Evolutionary conservation across 2,888 invertebrate species (phyloP), one percentile per base, ranked within the genome.

Genomic region (Lasioglossum calceatum): DNA sequence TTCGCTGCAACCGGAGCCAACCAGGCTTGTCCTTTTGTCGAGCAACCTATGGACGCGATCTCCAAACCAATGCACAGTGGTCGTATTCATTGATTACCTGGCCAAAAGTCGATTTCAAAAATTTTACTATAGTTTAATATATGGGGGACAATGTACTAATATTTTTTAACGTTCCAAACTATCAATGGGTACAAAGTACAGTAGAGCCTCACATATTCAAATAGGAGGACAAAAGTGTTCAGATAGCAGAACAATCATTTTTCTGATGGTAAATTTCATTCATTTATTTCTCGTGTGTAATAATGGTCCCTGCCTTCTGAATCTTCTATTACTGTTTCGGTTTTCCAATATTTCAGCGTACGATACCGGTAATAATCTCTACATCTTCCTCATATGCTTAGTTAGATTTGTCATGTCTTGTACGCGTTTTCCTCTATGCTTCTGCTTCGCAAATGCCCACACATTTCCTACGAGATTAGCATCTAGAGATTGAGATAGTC

Each of bases 21-120:
- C 73, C 14, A 36, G 10, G 79, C 82, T 85, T 36, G 32, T 61
- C 73, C 73, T 73, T 76, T 81, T 50, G 73, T 79, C 67, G 27
- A 36, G 36, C 23, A 58, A 23, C 36, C 42, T 74, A 71, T 32
- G 80, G 61, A 58, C 36, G 19, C 67, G 54, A 84, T 83, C 84
- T 58, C 12, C 44, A 4, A 44, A 14, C 44, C 14, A 14, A 44
- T 14, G 4, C 12, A 44, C 44, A 14, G 44, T 44, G 44, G 12
- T 14, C 44, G 14, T 44, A 12, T 44, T 44, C 14, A 14, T 44
- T 44, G 3, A 44, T 44, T 44, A 44, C 0, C 14, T 44, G 12
- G 0, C 44, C 44, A 44, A 4, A 44, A 4, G 12, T 14, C 4
- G 14, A 44, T 44, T 44, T 44, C 14, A 44, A 44, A 44, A 3